phyloP scores from a whole-genome alignment of 1,140 invertebrate genomes.

The Aphelenchoides fujianensis region DNA sequence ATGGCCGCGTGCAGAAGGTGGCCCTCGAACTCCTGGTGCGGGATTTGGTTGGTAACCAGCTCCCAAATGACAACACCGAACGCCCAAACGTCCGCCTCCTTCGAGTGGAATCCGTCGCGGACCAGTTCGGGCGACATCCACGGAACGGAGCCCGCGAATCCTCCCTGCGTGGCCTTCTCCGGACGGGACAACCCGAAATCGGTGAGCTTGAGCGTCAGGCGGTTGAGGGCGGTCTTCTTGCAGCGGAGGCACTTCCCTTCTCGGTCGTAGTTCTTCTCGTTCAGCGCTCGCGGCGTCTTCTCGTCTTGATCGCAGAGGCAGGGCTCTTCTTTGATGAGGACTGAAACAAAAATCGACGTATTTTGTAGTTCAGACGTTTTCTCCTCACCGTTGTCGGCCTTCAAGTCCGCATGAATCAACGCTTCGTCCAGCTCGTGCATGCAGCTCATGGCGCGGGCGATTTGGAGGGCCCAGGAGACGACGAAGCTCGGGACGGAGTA shows the following conservation, averaged over 20 bases:
- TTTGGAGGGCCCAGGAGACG: conserved; percentile 16
- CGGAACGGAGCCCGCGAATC: conserved; percentile 12
- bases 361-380: background rate
- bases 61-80: conserved; percentile 27
- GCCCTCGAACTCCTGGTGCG: background rate
- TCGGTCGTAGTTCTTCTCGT: background rate
- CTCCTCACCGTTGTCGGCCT: conserved; percentile 11
- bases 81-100: conserved; percentile 22
- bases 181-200: conserved; percentile 23
- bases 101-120: conserved; percentile 13
- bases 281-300: background rate
- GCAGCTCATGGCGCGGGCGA: conserved; percentile 11
- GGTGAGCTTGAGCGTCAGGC: conserved; percentile 18
- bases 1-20: background rate
- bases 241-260: background rate
- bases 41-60: conserved; percentile 11
- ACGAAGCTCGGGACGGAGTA: background rate
- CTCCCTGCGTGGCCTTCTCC: conserved; percentile 5
- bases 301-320: conserved; percentile 19
- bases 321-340: conserved; percentile 14
- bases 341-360: background rate
- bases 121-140: conserved; percentile 24
- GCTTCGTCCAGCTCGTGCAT: conserved; percentile 7
- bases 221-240: background rate
- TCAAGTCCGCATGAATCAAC: conserved; percentile 14